Percentiles rank a stretch among this genome's conserved stretches.
phyloP scores from a whole-genome alignment of 2,113 vertebrate species.

The Phaetusa simplex region DNA sequence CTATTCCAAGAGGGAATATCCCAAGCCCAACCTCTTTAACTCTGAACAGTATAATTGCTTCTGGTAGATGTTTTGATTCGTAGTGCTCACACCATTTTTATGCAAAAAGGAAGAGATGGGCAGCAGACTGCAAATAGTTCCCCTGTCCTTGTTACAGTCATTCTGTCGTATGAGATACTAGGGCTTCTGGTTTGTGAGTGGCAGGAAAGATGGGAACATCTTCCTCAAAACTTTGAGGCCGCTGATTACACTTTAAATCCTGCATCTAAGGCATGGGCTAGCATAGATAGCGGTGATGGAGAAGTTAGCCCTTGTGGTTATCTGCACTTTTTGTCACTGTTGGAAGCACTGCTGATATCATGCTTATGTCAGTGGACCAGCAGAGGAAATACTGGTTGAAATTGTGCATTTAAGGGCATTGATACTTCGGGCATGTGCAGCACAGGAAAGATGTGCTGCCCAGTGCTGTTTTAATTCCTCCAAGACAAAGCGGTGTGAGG shows the following conservation, averaged over 20 bases:
- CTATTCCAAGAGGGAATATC: not conserved
- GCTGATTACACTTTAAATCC: not conserved
- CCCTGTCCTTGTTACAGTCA: not conserved
- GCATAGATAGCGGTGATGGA: not conserved
- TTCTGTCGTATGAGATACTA: not conserved
- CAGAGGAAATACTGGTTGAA: not conserved
- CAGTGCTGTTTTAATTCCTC: not conserved
- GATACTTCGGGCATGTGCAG: not conserved
- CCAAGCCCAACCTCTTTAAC: not conserved
- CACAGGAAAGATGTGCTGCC: not conserved
- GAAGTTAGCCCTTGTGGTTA: not conserved
- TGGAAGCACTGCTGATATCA: not conserved
- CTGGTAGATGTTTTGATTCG: not conserved
- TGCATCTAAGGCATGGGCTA: not conserved
- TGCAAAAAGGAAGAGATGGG: not conserved
- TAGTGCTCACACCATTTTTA: not conserved
- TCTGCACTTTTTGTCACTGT: not conserved
- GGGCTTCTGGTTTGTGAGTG: not conserved
- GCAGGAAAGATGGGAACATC: not conserved
- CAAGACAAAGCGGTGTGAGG: not conserved
- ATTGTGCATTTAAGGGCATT: not conserved
- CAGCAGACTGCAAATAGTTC: not conserved
- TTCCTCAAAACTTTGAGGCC: not conserved
- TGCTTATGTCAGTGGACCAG: not conserved
- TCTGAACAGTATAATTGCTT: not conserved